Percentiles rank a stretch among this genome's conserved stretches.
phyloP scores from a whole-genome alignment of 2,113 vertebrate species.

The Arenaria interpres region DNA sequence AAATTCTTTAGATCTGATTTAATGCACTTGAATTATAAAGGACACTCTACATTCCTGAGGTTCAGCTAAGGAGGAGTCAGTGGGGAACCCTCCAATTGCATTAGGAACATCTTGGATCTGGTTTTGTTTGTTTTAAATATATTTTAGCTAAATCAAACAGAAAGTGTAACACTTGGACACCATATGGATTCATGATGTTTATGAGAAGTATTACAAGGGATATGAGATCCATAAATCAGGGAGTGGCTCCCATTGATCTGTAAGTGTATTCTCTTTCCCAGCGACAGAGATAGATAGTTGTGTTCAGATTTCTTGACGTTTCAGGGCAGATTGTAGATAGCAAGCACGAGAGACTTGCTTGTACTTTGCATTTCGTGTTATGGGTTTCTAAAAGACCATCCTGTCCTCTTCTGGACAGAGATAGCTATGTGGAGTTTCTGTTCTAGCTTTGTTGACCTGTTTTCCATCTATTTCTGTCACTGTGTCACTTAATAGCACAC shows the following conservation, averaged over 20 bases:
- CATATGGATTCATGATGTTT: conserved; percentile 29
- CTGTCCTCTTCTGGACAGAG: background rate
- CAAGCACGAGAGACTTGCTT: background rate
- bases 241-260: conserved; percentile 6
- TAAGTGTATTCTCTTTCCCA: background rate
- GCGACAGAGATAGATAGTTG: background rate
- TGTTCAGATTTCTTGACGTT: background rate
- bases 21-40: background rate
- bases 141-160: background rate
- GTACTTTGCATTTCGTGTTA: background rate
- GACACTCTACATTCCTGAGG: background rate
- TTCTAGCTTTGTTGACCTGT: background rate
- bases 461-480: background rate
- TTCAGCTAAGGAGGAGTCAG: background rate
- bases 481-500: background rate
- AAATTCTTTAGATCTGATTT: background rate
- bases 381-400: background rate
- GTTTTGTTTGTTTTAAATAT: background rate
- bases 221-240: conserved; percentile 11
- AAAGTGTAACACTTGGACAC: conserved; percentile 15
- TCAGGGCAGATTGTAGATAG: background rate
- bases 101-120: background rate
- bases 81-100: background rate
- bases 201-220: background rate
- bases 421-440: background rate